phyloP scores from a whole-genome alignment of 2,888 invertebrate species.

The Choreutis nemorana region DNA sequence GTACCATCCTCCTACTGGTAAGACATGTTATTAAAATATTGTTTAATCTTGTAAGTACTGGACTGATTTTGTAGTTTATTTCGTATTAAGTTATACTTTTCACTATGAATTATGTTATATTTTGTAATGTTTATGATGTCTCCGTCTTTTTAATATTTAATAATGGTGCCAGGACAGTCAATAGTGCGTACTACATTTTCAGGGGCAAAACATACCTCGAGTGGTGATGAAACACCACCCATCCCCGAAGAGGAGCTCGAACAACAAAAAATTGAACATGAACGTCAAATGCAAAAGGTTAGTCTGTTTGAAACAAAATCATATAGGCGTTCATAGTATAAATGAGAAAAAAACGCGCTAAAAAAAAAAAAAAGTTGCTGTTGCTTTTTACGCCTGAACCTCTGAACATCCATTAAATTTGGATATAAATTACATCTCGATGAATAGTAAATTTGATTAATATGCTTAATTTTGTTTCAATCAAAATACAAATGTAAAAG shows the following conservation, averaged over 20 bases:
- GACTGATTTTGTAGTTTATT: not conserved
- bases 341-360: not conserved
- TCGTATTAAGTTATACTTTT: too few species aligned
- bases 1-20: conserved; percentile 81
- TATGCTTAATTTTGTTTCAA: too few species aligned
- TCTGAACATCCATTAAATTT: too few species aligned
- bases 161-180: conserved; percentile 1
- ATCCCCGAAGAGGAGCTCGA: conserved; percentile 60
- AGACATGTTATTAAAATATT: too few species aligned
- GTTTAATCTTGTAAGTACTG: not conserved
- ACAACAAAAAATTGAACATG: conserved; percentile 70
- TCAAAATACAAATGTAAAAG: not conserved
- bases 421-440: too few species aligned
- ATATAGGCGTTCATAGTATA: not conserved
- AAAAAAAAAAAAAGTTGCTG: not conserved
- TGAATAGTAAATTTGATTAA: too few species aligned
- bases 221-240: conserved; percentile 62
- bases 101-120: too few species aligned
- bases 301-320: conserved; percentile 1
- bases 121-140: conserved; percentile 9
- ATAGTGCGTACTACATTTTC: too few species aligned
- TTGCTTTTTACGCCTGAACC: too few species aligned
- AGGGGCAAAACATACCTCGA: conserved; percentile 58
- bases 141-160: not conserved
- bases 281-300: conserved; percentile 67